Conservation (phyloP, 2,113 vertebrate genomes). For the Siniperca chuatsi region DNA sequence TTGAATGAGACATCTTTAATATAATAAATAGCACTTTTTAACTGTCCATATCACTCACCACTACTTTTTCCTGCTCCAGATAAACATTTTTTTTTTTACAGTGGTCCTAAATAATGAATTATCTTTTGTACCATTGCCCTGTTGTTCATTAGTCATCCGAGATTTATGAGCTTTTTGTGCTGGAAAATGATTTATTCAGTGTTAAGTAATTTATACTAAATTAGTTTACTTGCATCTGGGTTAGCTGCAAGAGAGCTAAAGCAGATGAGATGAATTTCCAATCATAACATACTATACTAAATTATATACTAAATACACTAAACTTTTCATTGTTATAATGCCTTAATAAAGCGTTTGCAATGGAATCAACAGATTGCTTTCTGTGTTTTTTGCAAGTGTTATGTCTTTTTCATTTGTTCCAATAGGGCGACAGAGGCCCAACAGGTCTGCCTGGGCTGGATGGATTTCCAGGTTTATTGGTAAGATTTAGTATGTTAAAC, state of each 20-base stretch:
- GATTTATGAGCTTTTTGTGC: background rate
- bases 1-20: background rate
- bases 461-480: constrained; percentile 88
- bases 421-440: constrained; percentile 88
- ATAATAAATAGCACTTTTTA: background rate
- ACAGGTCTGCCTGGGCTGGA: constrained; percentile 85
- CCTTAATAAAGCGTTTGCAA: background rate
- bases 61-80: background rate
- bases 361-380: background rate
- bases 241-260: background rate
- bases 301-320: background rate
- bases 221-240: background rate
- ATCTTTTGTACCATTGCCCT: background rate
- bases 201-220: background rate
- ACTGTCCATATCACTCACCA: background rate
- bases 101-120: background rate
- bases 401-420: constrained; percentile 43
- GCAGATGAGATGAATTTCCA: background rate
- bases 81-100: background rate
- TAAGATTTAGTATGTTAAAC: constrained; percentile 75
- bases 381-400: background rate
- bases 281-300: background rate
- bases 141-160: background rate
- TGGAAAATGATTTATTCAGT: background rate
- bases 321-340: background rate